Base-by-base conservation (phyloP, 1,140 invertebrate genomes). In the Argopecten irradians region DNA sequence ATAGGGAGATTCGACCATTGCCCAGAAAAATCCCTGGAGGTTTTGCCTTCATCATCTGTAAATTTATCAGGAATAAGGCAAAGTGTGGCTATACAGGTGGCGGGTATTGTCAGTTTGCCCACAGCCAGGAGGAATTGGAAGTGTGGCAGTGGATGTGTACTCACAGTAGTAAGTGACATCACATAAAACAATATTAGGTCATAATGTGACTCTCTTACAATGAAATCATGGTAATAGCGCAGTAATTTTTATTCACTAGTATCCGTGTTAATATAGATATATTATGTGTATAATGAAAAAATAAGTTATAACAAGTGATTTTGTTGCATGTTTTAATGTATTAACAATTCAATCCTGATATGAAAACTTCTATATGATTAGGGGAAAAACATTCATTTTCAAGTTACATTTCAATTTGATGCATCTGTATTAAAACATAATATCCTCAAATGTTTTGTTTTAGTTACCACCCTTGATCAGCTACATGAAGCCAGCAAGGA, bases 71-170 rank as follows among this genome's bases (percentile, higher is more conserved):
- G 84, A 90, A 93, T 22, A 92, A 91, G 55, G 92, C 89, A 39
- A 92, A 92, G 41, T 94, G 94, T 91, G 90, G 91, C 14, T 94
- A 89, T 86, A 87, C 98, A 7, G 96, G 98, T 28, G 97, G 98
- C 2, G 97, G 97, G n/a, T 97, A 97, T 91, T 99, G 98, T 95
- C 98, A 98, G 1, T 99, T 98, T 96, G 98, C 98, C 32, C 98
- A 99, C 95, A 98, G 97, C 33, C 97, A 98, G 88, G 97, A 98
- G 91, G 98, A 99, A 95, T 96, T 98, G 19, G 98, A 98, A 2
- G 88, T 94, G 0, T 95, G 95, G 95, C 93, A 90, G 33, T 94
- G 91, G 89, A 93, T 94, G 93, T 91, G 92, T 87, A 90, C 89
- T 32, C 91, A 93, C 90, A 91, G 91, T 22, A 84, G 93, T 94